Evolutionary conservation across 37 sponge, comb jelly and placozoan species (phyloP).

Genomic region (Chondrilla cf. caribensis): DNA sequence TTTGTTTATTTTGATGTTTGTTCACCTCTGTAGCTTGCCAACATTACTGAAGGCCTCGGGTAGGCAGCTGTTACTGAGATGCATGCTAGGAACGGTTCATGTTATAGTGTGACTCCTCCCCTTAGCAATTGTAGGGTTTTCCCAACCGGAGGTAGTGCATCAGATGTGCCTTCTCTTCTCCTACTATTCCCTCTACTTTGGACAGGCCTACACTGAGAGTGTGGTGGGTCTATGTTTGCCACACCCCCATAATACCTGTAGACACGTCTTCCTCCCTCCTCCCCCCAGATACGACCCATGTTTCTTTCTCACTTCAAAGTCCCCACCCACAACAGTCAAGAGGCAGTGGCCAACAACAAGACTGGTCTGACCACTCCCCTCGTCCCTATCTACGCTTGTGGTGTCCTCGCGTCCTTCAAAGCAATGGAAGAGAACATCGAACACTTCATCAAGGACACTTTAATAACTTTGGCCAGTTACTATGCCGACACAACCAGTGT

Average conservation of each 20-base stretch:
- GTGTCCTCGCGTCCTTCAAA: constrained; percentile 57
- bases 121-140: constrained; percentile 53
- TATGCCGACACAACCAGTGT: background rate
- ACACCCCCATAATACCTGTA: background rate
- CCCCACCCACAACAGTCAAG: constrained; percentile 30
- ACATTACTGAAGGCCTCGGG: constrained; percentile 33
- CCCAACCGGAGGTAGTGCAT: constrained; percentile 68
- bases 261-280: background rate
- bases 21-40: constrained; percentile 13
- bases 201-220: constrained; percentile 58
- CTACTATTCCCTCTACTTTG: constrained; percentile 58
- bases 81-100: no score
- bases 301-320: constrained; percentile 50
- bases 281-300: constrained; percentile 56
- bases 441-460: background rate
- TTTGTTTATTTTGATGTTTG: no score
- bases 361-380: constrained; percentile 60
- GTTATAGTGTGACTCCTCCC: background rate
- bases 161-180: constrained; percentile 47
- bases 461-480: constrained; percentile 12
- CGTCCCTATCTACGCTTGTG: constrained; percentile 59
- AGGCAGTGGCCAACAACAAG: constrained; percentile 51
- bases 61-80: no score
- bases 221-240: constrained; percentile 15
- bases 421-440: constrained; percentile 34